Evolutionary conservation across 2,113 vertebrate species (phyloP).

Genomic region (Mus pahari): DNA sequence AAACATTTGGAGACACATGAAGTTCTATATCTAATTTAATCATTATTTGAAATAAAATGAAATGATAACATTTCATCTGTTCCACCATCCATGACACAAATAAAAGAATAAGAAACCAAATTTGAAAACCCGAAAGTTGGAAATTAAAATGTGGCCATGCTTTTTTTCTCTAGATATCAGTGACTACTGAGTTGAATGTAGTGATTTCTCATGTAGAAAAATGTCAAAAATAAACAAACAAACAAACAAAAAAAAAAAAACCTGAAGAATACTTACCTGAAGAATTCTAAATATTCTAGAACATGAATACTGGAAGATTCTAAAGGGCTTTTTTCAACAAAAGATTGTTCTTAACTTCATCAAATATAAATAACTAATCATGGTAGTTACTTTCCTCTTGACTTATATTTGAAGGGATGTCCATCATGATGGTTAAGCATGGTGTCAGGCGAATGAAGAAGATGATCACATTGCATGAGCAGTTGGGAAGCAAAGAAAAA

Average conservation of each 20-base stretch:
- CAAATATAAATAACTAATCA: neutral
- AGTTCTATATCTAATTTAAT: neutral
- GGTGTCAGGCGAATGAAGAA: too few species aligned
- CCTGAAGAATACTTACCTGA: neutral
- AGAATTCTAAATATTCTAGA: neutral
- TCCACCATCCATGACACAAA: neutral
- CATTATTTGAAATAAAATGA: constrained; percentile 30
- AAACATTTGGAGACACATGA: neutral
- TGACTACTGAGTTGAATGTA: neutral
- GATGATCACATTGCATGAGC: neutral
- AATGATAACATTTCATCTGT: neutral
- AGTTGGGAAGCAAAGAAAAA: neutral
- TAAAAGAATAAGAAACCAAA: constrained; percentile 38
- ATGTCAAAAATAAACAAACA: neutral
- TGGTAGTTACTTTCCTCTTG: neutral
- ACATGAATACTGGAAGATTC: neutral
- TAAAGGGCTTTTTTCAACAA: neutral
- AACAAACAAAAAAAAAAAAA: too few species aligned
- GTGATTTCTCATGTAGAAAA: neutral
- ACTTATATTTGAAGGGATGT: neutral
- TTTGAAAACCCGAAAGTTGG: neutral
- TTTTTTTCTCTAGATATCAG: neutral
- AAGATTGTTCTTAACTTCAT: neutral
- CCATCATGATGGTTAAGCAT: neutral
- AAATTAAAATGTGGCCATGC: neutral